Base-by-base conservation (phyloP, 2,797 vertebrate genomes). In the Molothrus ater region DNA sequence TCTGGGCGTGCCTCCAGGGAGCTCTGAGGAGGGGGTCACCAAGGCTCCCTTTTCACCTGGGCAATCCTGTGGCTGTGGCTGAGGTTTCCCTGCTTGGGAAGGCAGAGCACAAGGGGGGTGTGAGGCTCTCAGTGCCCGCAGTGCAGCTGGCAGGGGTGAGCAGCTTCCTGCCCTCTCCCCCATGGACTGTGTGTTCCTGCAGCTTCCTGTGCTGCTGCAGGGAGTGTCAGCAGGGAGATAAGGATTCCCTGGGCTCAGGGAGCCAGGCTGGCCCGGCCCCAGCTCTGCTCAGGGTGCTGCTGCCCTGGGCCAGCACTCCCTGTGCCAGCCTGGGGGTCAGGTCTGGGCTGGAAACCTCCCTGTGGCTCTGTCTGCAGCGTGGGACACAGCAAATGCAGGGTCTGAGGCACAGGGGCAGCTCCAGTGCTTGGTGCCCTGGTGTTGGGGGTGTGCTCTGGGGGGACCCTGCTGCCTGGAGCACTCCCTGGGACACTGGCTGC, bases 71-170 rank as follows among this genome's bases (percentile, higher is more conserved):
- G 13, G 5, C 59, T 68, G n/a, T 18, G 43, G 50, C 24, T 38
- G n/a, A 5, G 5, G 5, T 47, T 53, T 61, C 65, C 36, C 31
- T 81, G 18, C 29, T 16, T 13, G 34, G 59, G 12, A 13, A 7
- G 31, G 5, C 54, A 7, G 61, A 38, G 3, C 13, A 20, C 0
- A 0, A 12, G n/a, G 4, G 45, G 8, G 1, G 11, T 57, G 21
- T 15, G 9, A 31, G 68, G 36, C 14, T 7, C 6, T 29, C 12
- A 20, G 1, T 65, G 34, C 40, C 36, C 9, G 28, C 34, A 7
- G 57, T 47, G 59, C 34, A 17, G 12, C 10, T 71, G 32, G 5
- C 29, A 60, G 50, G 57, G 53, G 8, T 17, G 53, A 8, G 29
- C 34, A 5, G 45, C 56, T 15, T 42, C 54, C 54, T 64, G 10